Base-by-base conservation (phyloP, 2,888 invertebrate species). In the Sarcophaga subvicina region DNA sequence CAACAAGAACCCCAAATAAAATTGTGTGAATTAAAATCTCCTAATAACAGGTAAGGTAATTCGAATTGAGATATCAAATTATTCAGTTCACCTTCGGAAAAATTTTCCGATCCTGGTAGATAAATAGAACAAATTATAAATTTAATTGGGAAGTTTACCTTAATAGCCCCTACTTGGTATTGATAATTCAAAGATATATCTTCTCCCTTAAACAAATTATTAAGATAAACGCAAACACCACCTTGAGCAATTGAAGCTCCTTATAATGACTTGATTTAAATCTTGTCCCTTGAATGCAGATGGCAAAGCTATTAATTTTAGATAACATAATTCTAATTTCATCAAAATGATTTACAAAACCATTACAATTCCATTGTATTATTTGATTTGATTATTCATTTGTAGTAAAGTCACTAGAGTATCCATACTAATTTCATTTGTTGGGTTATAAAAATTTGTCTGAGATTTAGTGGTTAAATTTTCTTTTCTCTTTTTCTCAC, bases 211-310 rank as follows among this genome's bases (percentile, higher is more conserved):
- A 80, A 66, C 20, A 67, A 47, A 45, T 12, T 59, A 59, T 59
- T 59, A 8, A 59, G 3, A 59, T 59, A 59, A 4, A 59, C 2
- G 17, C 59, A 59, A 59, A 59, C 59, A 17, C 59, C 59, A 59
- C 59, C 54, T 6, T n/a, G n/a, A 6, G 59, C 59, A 59, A n/a
- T 59, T 17, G 59, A 45, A 78, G 25, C 37, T 79, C 69, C 11
- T 10, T 27, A 60, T 27, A 14, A 47, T 63, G 8, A 54, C 60
- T 73, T 8, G 25, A 73, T 79, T 79, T 83, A 63, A 73, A 83
- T 72, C 73, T 79, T 4, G 73, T 66, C 75, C 79, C 83, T 22
- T 85, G 76, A 17, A 77, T 59, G 20, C 81, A 67, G 11, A 72
- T 72, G 20, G 78, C 54, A 27, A 85, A 27, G 37, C 67, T 69